Evolutionary conservation across 2,888 invertebrate genomes (phyloP).

Genomic region (Pterobdella sp.): DNA sequence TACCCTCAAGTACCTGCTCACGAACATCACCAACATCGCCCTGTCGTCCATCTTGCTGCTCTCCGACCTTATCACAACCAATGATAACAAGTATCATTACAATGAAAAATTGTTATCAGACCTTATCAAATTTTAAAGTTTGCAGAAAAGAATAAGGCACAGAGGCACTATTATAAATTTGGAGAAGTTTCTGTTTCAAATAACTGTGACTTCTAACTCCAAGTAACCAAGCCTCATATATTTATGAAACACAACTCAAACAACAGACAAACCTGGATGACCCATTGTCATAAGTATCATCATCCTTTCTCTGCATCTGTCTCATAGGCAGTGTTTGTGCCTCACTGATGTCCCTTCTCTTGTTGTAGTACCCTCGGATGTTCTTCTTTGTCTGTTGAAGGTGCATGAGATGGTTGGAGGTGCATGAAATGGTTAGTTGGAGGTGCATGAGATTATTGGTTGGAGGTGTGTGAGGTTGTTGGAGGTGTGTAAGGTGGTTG

Average conservation of each 20-base stretch:
- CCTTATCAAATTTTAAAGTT: background rate
- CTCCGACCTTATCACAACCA: background rate
- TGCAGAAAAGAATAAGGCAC: background rate
- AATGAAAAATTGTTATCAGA: background rate
- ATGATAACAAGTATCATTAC: background rate
- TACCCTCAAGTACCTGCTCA: constrained; percentile 31
- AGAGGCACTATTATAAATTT: too few species aligned
- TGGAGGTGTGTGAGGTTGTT: background rate
- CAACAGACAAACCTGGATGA: background rate
- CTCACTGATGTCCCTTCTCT: background rate
- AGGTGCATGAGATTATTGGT: background rate
- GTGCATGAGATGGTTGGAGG: background rate
- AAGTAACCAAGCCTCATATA: too few species aligned
- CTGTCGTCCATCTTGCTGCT: constrained; percentile 12
- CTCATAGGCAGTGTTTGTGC: background rate
- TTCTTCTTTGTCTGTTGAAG: constrained; percentile 10
- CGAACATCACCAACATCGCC: constrained; percentile 24
- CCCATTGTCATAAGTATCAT: background rate
- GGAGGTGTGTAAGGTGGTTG: background rate
- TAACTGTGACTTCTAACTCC: too few species aligned
- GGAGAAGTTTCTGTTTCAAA: too few species aligned
- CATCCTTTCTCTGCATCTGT: background rate
- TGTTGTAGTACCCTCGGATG: background rate
- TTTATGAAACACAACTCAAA: too few species aligned
- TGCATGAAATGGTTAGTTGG: background rate